Evolutionary conservation across 2,888 invertebrate species (phyloP).

Genomic region (Bhutanitis thaidina): DNA sequence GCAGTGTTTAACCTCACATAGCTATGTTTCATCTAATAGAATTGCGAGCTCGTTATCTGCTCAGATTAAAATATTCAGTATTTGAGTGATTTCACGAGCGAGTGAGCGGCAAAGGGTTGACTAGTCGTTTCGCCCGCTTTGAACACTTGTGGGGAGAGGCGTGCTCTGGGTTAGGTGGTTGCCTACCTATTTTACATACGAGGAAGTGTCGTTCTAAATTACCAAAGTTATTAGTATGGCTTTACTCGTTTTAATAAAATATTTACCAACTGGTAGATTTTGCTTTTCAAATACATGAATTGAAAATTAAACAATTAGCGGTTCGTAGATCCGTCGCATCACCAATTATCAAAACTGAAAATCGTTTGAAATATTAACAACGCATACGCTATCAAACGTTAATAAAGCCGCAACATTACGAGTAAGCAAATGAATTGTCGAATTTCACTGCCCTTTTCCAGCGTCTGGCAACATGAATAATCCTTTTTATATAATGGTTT

Average conservation of each 20-base stretch:
- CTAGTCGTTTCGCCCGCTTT: conserved; percentile 76
- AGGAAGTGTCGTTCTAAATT: conserved; percentile 48
- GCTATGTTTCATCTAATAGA: conserved; percentile 78
- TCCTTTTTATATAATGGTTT: conserved; percentile 70
- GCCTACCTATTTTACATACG: conserved; percentile 58
- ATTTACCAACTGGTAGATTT: conserved; percentile 17
- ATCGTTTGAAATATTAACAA: conserved; percentile 40
- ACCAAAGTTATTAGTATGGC: conserved; percentile 40
- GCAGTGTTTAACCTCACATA: conserved; percentile 66
- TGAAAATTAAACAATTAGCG: conserved; percentile 19
- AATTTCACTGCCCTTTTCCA: conserved; percentile 69
- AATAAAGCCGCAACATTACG: conserved; percentile 58
- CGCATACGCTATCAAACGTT: conserved; percentile 46
- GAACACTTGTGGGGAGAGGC: conserved; percentile 72
- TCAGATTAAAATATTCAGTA: conserved; percentile 81
- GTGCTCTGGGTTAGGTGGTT: conserved; percentile 43
- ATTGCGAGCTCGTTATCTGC: conserved; percentile 80
- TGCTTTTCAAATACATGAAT: conserved; percentile 13
- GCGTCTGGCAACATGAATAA: conserved; percentile 69
- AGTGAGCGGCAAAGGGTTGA: conserved; percentile 79
- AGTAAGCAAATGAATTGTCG: conserved; percentile 70
- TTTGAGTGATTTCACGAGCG: conserved; percentile 80
- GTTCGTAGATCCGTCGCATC: conserved; percentile 30
- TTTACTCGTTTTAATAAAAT: conserved; percentile 27
- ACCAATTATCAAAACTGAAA: conserved; percentile 43